phyloP scores from a whole-genome alignment of 2,113 vertebrate genomes.

The Anguilla rostrata region DNA sequence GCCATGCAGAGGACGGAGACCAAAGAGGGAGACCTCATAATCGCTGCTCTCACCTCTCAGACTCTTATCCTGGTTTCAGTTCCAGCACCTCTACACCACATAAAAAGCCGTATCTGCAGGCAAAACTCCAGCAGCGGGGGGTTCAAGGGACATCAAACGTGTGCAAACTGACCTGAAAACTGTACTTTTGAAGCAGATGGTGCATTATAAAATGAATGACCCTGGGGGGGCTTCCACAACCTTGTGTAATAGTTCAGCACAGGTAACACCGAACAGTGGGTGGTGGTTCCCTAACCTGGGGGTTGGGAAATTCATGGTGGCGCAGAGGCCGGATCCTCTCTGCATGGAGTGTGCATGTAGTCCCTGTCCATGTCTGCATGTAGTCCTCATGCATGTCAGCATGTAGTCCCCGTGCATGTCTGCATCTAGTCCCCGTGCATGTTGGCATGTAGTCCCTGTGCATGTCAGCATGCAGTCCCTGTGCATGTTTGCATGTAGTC shows the following conservation, averaged over 20 bases:
- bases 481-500: no score
- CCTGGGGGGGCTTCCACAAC: not conserved
- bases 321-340: no score
- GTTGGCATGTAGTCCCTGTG: no score
- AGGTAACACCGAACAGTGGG: not conserved
- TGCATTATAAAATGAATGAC: not conserved
- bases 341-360: no score
- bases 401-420: no score
- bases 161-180: not conserved
- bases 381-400: no score
- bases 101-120: not conserved
- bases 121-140: not conserved
- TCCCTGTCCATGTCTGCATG: no score
- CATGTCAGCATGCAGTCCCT: no score
- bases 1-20: not conserved
- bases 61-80: not conserved
- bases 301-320: not conserved
- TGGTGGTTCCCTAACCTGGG: not conserved
- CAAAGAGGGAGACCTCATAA: not conserved
- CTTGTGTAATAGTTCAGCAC: not conserved
- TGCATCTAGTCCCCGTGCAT: no score
- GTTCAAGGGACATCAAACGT: constrained; percentile 3
- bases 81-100: not conserved
- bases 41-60: not conserved
- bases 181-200: not conserved